Base-by-base conservation (phyloP, 2,113 vertebrate species). In the Agapornis roseicollis region DNA sequence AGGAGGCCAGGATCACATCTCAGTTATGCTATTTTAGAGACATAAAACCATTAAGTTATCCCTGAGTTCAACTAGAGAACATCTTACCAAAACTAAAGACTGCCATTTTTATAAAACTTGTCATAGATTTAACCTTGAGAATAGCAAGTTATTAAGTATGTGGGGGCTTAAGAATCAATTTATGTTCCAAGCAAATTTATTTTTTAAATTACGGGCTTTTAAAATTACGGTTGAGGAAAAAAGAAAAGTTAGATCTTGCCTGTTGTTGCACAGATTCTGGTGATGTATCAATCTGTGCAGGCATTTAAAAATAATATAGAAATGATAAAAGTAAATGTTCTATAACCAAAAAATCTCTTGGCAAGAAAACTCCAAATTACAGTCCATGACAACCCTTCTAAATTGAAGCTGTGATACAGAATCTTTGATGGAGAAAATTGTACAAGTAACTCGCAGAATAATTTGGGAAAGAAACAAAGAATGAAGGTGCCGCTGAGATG, bases 291-390 rank as follows among this genome's bases (percentile, higher is more conserved):
- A 96, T 96, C 94, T 96, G 96, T 96, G 94, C 92, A 96, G 90
- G 93, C 95, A 95, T 95, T 97, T 97, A 96, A 97, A 96, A 97
- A 95, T 97, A 96, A 96, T 96, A 95, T 17, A 92, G 87, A 92
- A 95, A 95, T 96, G 84, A 96, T 97, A 96, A 97, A 97, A 97
- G 94, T 96, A 97, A 96, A 96, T 97, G 95, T 96, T 97, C 96
- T 96, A 95, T 96, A 94, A 94, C 96, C 60, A 96, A 97, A 97
- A 96, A 97, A 96, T 94, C 91, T 94, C 89, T 80, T 90, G 88
- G 92, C 95, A 97, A 97, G 96, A 97, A 96, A 96, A 97, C 96
- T 96, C 94, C 96, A 95, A 97, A 96, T 96, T 96, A 94, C 90
- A 94, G 93, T 53, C 96, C 92, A 95, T 97, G 96, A 96, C 96